These are phyloP conservation scores for Drosophila tripunctata DNA, from an alignment of 2,888 invertebrate species.

Conservation along the genomic window DNA sequence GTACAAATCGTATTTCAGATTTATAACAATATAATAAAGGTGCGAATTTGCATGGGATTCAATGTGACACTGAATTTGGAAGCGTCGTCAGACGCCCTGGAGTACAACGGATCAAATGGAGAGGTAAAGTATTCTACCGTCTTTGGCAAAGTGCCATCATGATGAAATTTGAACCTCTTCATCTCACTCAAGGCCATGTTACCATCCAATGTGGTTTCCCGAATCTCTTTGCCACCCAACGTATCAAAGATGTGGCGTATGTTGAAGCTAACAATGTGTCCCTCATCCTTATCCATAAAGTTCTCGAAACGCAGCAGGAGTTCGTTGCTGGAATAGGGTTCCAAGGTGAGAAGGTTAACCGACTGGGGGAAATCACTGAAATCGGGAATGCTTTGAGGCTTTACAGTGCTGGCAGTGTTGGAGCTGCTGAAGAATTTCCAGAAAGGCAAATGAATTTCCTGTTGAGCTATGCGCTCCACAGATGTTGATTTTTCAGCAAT, in stretches of 20 bases:
- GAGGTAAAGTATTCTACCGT: constrained; percentile 63
- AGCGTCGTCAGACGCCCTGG: constrained; percentile 47
- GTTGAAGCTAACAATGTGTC: constrained; percentile 72
- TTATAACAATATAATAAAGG: constrained; percentile 81
- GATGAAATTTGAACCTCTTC: constrained; percentile 80
- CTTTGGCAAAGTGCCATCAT: constrained; percentile 55
- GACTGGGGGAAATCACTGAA: constrained; percentile 86
- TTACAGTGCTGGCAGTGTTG: constrained; percentile 82
- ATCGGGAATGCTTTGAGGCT: constrained; percentile 80
- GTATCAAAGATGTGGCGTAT: constrained; percentile 85
- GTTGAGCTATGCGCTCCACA: constrained; percentile 85
- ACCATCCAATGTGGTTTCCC: constrained; percentile 89
- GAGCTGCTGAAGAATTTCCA: constrained; percentile 86
- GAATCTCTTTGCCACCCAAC: constrained; percentile 85
- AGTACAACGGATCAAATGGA: constrained; percentile 62
- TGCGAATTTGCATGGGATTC: constrained; percentile 83
- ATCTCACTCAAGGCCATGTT: constrained; percentile 87
- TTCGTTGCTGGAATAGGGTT: constrained; percentile 88
- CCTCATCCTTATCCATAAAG: constrained; percentile 87
- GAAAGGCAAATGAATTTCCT: constrained; percentile 86
- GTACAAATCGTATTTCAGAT: too few species aligned
- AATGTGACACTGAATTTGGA: constrained; percentile 75
- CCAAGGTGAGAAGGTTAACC: constrained; percentile 91
- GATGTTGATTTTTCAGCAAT: constrained; percentile 51
- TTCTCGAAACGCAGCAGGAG: constrained; percentile 91